These are phyloP conservation scores for Halocaridina rubra DNA, from an alignment of 2,888 invertebrate genomes.

Conservation along the genomic window DNA sequence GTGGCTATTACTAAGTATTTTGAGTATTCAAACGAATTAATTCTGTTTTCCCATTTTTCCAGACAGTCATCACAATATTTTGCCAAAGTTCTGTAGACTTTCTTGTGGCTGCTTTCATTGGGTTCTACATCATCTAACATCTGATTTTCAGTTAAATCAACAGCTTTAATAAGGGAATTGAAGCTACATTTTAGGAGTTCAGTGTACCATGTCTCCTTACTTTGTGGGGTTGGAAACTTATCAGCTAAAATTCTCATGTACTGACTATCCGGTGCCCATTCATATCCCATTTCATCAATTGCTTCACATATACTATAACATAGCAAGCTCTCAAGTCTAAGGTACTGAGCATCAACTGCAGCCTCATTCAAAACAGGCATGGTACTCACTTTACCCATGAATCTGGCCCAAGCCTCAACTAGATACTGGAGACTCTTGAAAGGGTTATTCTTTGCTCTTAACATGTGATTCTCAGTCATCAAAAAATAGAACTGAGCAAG, in stretches of 20 bases:
- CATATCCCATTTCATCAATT: constrained; percentile 35
- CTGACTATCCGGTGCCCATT: constrained; percentile 25
- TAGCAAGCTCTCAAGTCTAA: constrained; percentile 39
- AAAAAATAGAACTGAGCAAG: constrained; percentile 48
- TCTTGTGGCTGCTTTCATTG: not conserved
- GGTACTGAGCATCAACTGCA: constrained; percentile 37
- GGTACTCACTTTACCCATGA: constrained; percentile 42
- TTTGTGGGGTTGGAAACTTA: constrained; percentile 31
- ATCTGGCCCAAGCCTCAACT: constrained; percentile 58
- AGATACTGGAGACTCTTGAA: constrained; percentile 29
- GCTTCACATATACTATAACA: constrained; percentile 39
- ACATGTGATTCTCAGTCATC: constrained; percentile 35
- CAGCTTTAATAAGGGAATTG: constrained; percentile 27
- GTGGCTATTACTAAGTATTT: constrained; percentile 27
- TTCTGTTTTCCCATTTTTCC: constrained; percentile 28
- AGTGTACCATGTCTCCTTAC: constrained; percentile 27
- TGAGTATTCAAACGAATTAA: constrained; percentile 21
- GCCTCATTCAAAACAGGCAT: constrained; percentile 11
- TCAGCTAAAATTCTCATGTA: constrained; percentile 34
- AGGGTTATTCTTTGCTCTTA: constrained; percentile 33
- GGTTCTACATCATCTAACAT: not conserved
- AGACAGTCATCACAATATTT: constrained; percentile 57
- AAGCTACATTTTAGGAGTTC: constrained; percentile 41
- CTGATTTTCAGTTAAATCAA: not conserved
- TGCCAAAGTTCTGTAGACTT: constrained; percentile 40